Base-by-base conservation (phyloP, 2,113 vertebrate species). In the Galeopterus variegatus region DNA sequence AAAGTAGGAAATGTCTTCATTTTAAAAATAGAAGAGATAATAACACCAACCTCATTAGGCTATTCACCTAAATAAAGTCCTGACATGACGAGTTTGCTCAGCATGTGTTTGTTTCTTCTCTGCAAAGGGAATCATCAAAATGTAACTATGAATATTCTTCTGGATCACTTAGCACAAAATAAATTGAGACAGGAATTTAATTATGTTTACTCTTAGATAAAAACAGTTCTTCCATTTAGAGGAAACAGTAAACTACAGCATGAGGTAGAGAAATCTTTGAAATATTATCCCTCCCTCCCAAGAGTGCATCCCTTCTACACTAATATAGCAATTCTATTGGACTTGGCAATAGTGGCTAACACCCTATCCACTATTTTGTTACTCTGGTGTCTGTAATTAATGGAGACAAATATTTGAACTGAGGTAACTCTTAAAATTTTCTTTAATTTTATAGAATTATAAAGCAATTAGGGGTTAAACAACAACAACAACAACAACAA, bases 191-290 rank as follows among this genome's bases (percentile, higher is more conserved):
- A 13, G 31, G 1, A 26, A 90, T 45, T 62, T 83, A 72, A 79
- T 28, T 95, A 85, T 60, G 82, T 89, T 73, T 69, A 90, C 56
- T 79, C 56, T 82, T 48, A 94, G 19, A 81, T 76, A 26, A 89
- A 80, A 92, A 48, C 8, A 86, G 45, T n/a, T 93, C 17, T 76
- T 94, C 89, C 45, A 60, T 77, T 67, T 88, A 26, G 41, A 41
- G 17, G n/a, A 96, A 94, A 95, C 11, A 58, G 19, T 52, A 17
- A 90, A 58, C 56, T 73, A 33, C 15, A 62, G 33, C 12, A 77
- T 3, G 75, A 64, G 52, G 3, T 28, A 79, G 19, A 80, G 18
- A 92, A 88, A 56, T 94, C 36, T 65, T 70, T 54, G 48, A 48
- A 82, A 87, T 83, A 72, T 58, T 14, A 69, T 56, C 41, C 81